phyloP scores from a whole-genome alignment of 2,113 vertebrate species.

The Pao palembangensis region DNA sequence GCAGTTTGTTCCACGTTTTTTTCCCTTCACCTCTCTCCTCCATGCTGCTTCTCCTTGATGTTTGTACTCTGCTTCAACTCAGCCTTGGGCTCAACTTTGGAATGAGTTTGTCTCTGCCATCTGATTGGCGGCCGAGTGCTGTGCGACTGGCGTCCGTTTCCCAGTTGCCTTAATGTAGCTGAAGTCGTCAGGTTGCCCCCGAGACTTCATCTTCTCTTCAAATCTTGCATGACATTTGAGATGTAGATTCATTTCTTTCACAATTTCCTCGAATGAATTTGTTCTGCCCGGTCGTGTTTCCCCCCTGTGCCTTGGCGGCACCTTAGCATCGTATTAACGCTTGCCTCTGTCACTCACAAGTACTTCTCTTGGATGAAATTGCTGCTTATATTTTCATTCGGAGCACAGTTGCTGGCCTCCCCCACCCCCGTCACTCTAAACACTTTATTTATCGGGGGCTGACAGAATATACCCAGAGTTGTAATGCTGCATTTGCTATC shows the following conservation, averaged over 20 bases:
- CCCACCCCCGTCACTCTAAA: slow-evolving; percentile 48
- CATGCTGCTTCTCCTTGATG: slow-evolving; percentile 50
- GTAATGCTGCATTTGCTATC: slow-evolving; percentile 56
- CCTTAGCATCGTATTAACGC: slow-evolving; percentile 53
- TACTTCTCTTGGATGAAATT: slow-evolving; percentile 48
- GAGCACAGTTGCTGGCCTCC: slow-evolving; percentile 19
- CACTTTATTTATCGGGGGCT: slow-evolving; percentile 56
- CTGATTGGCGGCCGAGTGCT: slow-evolving; percentile 55
- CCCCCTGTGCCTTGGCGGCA: slow-evolving; percentile 3
- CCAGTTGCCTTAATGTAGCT: slow-evolving; percentile 49
- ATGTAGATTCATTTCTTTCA: slow-evolving; percentile 52
- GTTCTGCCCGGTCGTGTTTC: slow-evolving; percentile 39
- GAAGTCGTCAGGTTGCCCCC: slow-evolving; percentile 45
- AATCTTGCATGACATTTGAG: slow-evolving; percentile 60
- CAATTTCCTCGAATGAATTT: slow-evolving; percentile 44
- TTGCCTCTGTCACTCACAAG: slow-evolving; percentile 51
- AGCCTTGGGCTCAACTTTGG: slow-evolving; percentile 54
- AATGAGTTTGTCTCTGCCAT: slow-evolving; percentile 38
- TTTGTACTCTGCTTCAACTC: slow-evolving; percentile 47
- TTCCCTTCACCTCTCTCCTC: slow-evolving; percentile 27
- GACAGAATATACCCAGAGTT: slow-evolving; percentile 50
- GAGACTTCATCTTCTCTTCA: slow-evolving; percentile 49
- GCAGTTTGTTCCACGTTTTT: slow-evolving; percentile 35
- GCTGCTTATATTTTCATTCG: slow-evolving; percentile 45
- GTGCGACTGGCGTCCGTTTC: slow-evolving; percentile 32